Evolutionary conservation across 2,888 invertebrate genomes (phyloP).

Genomic region (Zelleria hepariella): DNA sequence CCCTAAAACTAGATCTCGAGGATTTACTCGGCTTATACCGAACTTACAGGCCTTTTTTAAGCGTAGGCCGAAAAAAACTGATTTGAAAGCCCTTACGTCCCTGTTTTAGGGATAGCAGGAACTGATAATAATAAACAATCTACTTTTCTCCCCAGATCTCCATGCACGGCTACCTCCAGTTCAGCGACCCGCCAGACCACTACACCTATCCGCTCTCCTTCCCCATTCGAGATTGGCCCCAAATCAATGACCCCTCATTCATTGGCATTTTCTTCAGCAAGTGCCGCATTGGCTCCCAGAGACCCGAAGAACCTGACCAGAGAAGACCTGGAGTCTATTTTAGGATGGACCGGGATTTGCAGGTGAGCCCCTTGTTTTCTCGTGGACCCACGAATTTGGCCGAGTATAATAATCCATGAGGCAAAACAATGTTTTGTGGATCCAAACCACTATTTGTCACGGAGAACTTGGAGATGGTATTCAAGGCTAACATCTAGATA

Average conservation of each 20-base stretch:
- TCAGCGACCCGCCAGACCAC: constrained; percentile 91
- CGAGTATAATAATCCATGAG: no score
- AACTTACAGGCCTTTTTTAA: no score
- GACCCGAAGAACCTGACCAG: constrained; percentile 81
- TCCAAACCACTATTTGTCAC: no score
- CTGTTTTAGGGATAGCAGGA: background rate
- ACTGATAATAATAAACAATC: background rate
- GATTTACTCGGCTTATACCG: no score
- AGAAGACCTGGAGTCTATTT: constrained; percentile 88
- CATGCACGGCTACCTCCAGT: constrained; percentile 87
- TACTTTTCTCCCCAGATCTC: constrained; percentile 73
- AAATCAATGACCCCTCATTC: constrained; percentile 89
- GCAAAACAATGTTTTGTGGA: no score
- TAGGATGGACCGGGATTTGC: constrained; percentile 72
- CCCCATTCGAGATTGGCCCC: constrained; percentile 89
- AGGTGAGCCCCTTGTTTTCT: constrained; percentile 31
- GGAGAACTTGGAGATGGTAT: no score
- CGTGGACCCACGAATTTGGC: no score
- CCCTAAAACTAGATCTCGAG: no score
- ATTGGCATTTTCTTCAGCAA: constrained; percentile 95
- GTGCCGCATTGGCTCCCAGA: constrained; percentile 82
- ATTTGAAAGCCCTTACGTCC: no score
- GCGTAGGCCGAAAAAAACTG: no score
- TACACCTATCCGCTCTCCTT: constrained; percentile 89
- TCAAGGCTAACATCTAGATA: no score